Percentiles rank a stretch among this genome's conserved stretches.
Evolutionary conservation across 2,797 vertebrate genomes (phyloP).

Genomic region (Aulostomus chinensis): DNA sequence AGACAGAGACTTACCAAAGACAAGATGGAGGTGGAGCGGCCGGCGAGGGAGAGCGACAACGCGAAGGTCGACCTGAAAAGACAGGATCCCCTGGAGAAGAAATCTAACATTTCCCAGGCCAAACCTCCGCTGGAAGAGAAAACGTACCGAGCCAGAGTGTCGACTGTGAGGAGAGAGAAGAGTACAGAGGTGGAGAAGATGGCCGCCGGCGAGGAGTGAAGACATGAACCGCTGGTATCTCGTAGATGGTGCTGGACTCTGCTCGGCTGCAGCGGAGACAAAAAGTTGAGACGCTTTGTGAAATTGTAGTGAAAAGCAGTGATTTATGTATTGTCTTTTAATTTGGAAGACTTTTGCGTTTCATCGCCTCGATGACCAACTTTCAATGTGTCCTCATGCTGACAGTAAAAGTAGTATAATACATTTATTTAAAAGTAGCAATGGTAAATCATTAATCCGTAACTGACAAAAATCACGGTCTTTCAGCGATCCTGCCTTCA

Average conservation of each 20-base stretch:
- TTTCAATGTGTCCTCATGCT: no score
- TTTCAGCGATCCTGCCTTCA: no score
- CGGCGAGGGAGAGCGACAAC: background rate
- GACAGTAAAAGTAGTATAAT: no score
- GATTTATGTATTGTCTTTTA: no score
- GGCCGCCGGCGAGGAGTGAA: background rate
- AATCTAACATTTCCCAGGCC: background rate
- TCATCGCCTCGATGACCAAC: no score
- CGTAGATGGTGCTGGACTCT: conserved; percentile 15
- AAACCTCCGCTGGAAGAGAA: background rate
- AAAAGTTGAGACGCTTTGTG: no score
- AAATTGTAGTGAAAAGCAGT: no score
- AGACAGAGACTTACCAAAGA: background rate
- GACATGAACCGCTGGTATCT: background rate
- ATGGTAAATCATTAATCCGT: no score
- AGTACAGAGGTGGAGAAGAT: conserved; percentile 1
- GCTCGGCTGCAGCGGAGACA: no score
- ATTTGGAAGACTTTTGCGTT: no score
- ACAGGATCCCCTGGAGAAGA: background rate
- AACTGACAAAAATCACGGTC: no score
- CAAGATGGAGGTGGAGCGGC: conserved; percentile 15
- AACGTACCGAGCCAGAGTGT: background rate
- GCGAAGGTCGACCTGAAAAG: background rate
- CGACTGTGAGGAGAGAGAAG: conserved; percentile 3
- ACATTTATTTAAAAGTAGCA: no score